Conservation (phyloP, 1,140 invertebrate species). For the Belonocnema kinseyi region DNA sequence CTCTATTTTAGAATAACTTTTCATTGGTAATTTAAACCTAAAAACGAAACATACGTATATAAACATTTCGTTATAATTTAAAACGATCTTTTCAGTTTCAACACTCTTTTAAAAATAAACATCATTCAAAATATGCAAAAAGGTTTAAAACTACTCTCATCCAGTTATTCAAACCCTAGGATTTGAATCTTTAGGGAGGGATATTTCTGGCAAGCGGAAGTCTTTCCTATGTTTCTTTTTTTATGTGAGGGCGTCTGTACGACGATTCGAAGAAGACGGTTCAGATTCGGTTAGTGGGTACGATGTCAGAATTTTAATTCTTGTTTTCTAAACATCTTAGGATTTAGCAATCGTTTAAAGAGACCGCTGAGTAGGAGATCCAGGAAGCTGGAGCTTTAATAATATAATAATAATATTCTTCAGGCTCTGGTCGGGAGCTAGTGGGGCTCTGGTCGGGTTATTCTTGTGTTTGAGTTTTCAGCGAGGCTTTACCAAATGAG, state of each 20-base stretch:
- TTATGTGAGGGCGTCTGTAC: not conserved
- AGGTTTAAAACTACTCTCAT: not conserved
- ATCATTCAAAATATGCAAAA: not conserved
- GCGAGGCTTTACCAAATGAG: too few species aligned
- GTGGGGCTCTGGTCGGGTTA: too few species aligned
- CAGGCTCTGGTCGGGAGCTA: too few species aligned
- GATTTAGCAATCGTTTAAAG: not conserved
- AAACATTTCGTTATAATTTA: not conserved
- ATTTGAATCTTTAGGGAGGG: not conserved
- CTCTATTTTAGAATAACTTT: too few species aligned
- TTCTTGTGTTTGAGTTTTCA: too few species aligned
- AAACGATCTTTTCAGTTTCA: not conserved
- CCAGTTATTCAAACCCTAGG: constrained; percentile 14
- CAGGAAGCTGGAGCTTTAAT: too few species aligned
- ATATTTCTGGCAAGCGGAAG: constrained; percentile 14
- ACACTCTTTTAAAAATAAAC: constrained; percentile 5
- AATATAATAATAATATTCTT: too few species aligned
- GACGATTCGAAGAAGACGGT: not conserved
- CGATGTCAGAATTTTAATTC: constrained; percentile 11
- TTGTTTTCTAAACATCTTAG: constrained; percentile 1
- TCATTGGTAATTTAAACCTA: too few species aligned
- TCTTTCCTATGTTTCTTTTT: not conserved
- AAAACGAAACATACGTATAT: too few species aligned
- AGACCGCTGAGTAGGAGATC: not conserved
- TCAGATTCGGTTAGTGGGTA: not conserved